Conservation (phyloP, 2,888 invertebrate species). For the Heliconius erato region DNA sequence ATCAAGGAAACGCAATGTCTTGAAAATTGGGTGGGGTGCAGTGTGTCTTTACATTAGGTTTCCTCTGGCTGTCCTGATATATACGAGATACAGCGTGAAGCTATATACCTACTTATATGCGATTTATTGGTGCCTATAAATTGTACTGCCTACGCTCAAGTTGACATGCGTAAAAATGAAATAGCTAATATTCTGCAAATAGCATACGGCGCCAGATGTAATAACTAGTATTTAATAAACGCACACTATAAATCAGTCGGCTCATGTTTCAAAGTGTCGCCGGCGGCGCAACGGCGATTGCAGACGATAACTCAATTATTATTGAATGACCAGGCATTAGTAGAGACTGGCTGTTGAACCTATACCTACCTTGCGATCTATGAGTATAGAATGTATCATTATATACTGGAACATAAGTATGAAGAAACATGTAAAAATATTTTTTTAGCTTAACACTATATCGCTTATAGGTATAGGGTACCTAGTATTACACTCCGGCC, state of each 20-base stretch:
- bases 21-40: no score
- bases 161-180: background rate
- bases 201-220: background rate
- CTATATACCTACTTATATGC: background rate
- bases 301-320: conserved; percentile 41
- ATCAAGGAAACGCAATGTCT: no score
- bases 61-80: background rate
- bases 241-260: conserved; percentile 38
- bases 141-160: background rate
- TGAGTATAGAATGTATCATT: background rate
- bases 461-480: no score
- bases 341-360: background rate
- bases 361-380: background rate
- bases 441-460: no score
- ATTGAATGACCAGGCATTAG: conserved; percentile 28
- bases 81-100: no score
- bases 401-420: background rate
- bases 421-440: no score
- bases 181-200: background rate
- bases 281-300: conserved; percentile 15
- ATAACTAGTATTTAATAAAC: conserved; percentile 13
- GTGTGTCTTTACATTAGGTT: background rate
- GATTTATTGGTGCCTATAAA: background rate
- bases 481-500: no score
- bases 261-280: conserved; percentile 33